phyloP scores from a whole-genome alignment of 2,113 vertebrate species.

The Ceyx cyanopectus region DNA sequence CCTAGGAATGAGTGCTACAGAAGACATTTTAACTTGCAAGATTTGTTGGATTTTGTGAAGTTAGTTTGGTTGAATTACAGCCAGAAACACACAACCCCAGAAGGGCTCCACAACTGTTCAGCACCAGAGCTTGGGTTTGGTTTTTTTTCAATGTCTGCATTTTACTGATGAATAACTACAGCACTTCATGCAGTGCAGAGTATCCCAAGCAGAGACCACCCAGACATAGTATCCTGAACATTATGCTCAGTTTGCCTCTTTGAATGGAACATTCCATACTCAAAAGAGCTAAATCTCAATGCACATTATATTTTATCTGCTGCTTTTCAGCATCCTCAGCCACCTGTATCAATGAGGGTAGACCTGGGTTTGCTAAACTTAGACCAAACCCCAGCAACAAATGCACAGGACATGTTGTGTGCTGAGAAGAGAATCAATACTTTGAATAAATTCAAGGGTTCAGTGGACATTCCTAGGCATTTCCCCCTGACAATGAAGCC shows the following conservation, averaged over 20 bases:
- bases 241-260: not conserved
- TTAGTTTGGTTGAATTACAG: not conserved
- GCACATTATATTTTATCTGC: not conserved
- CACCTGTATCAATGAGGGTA: not conserved
- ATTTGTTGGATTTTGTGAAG: not conserved
- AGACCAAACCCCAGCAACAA: not conserved
- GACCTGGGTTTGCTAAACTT: not conserved
- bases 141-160: not conserved
- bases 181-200: not conserved
- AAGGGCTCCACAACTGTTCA: not conserved
- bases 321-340: not conserved
- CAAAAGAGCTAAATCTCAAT: not conserved
- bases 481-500: not conserved
- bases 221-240: not conserved
- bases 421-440: not conserved
- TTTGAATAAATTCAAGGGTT: not conserved
- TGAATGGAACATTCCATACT: not conserved
- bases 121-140: fast-evolving
- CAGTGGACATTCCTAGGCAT: not conserved
- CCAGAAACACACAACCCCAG: not conserved
- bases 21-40: not conserved
- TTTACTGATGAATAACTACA: not conserved
- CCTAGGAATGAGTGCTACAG: not conserved
- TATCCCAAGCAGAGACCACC: not conserved
- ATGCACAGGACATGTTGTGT: fast-evolving